Percentiles rank a stretch among this genome's conserved stretches.
phyloP scores from a whole-genome alignment of 2,888 invertebrate species.

The Nebria brevicollis region DNA sequence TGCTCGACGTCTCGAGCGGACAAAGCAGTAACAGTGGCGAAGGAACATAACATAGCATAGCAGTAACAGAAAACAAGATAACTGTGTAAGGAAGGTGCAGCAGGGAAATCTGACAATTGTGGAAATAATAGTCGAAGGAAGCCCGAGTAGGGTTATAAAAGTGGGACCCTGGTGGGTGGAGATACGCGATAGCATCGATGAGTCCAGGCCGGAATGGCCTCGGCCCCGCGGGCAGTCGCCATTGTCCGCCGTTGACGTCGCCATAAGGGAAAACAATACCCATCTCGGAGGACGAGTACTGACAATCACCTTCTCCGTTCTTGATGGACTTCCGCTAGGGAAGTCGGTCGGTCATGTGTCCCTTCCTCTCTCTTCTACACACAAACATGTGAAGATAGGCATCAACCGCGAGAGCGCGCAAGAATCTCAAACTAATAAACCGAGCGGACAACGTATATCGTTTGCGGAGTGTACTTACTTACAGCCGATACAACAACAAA shows the following conservation, averaged over 20 bases:
- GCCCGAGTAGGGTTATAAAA: conserved; percentile 57
- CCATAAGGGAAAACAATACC: conserved; percentile 61
- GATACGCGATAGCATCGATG: conserved; percentile 60
- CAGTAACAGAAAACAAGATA: conserved; percentile 56
- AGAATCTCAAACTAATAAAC: conserved; percentile 41
- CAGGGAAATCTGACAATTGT: conserved; percentile 55
- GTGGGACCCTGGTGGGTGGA: conserved; percentile 53
- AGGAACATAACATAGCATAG: conserved; percentile 2
- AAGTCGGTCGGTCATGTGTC: conserved; percentile 54
- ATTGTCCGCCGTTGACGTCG: conserved; percentile 50
- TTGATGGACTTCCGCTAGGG: conserved; percentile 60
- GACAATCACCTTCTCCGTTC: conserved; percentile 58
- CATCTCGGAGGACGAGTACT: conserved; percentile 52
- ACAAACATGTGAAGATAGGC: conserved; percentile 12
- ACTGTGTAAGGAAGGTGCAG: conserved; percentile 53
- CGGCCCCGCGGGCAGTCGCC: conserved; percentile 52
- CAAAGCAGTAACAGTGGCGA: neutral
- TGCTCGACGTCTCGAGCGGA: neutral
- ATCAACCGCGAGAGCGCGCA: neutral
- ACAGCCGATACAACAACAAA: conserved; percentile 16
- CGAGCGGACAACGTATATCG: conserved; percentile 18
- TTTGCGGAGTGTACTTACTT: conserved; percentile 15
- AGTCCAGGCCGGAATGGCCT: conserved; percentile 54
- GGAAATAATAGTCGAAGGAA: conserved; percentile 60
- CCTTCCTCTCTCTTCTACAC: conserved; percentile 54